Percentiles rank a stretch among this genome's conserved stretches.
These are phyloP conservation scores for Tetragonula carbonaria DNA, from an alignment of 2,888 invertebrate species.

Conservation along the genomic window DNA sequence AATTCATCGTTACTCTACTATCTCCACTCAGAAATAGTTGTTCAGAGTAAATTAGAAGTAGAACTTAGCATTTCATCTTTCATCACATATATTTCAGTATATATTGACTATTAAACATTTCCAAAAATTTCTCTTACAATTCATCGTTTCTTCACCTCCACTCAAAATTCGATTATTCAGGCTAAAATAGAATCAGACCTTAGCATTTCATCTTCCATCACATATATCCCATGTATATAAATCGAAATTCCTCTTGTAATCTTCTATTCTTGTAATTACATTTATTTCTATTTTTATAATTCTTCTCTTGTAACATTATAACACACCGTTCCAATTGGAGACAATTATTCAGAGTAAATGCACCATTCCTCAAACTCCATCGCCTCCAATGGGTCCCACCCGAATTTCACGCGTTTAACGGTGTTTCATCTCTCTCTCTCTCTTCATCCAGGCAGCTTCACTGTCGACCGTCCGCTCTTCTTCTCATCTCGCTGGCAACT, in stretches of 20 bases:
- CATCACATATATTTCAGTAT: too few relatives aligned
- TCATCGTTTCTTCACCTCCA: background rate
- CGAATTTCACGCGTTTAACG: background rate
- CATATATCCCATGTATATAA: too few relatives aligned
- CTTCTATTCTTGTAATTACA: too few relatives aligned
- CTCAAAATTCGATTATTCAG: background rate
- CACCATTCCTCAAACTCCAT: background rate
- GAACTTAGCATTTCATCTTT: too few relatives aligned
- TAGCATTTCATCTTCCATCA: too few relatives aligned
- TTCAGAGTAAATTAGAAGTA: background rate
- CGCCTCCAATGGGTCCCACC: background rate
- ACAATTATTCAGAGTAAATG: slow-evolving; percentile 1
- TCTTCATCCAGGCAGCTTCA: background rate
- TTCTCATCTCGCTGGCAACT: background rate
- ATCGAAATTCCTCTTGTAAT: too few relatives aligned
- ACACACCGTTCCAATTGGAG: too few relatives aligned
- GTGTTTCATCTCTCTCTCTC: background rate
- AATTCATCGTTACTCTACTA: too few relatives aligned
- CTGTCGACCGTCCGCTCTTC: background rate
- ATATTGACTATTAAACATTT: too few relatives aligned
- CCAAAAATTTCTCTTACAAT: background rate
- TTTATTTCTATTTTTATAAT: too few relatives aligned
- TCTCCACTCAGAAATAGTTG: background rate
- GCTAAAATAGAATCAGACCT: background rate
- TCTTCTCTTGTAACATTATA: too few relatives aligned